Evolutionary conservation across 2,888 invertebrate genomes (phyloP), one percentile per base, ranked within the genome.

Genomic region (Papilio elwesi): DNA sequence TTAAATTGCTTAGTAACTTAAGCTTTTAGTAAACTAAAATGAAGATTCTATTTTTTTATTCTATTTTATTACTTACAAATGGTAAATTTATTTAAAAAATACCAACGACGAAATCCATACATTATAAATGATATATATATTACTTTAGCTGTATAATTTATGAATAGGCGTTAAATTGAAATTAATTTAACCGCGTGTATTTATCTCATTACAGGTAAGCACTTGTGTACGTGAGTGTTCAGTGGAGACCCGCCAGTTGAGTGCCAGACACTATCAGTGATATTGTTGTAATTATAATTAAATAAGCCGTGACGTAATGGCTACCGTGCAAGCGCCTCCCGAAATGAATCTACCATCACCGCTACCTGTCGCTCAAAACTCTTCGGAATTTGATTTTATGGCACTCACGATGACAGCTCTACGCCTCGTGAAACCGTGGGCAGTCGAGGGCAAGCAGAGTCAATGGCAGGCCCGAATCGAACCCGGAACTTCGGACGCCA

Each of bases 361-460:
- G 47, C 80, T 91, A 36, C 83, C 89, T 0, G 86, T 85, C 62
- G 83, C 82, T 49, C 87, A 91, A 77, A 89, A 90, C 16, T 83
- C 88, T 49, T 83, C 82, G 62, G 90, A 91, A 47, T 81, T 94
- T 72, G 90, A 91, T 77, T 79, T 92, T 52, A 80, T 94, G 81
- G 90, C 94, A 38, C 78, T 94, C 0, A 92, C 94, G 5, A 90
- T 94, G 91, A 91, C 94, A 7, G 94, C 94, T 7, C 85, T 94
- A 26, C 90, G 92, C 8, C 84, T 94, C 38, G 90, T 91, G 53
- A 92, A 85, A 80, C 93, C 93, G 0, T 93, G 92, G 92, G 75
- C 90, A 9, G 86, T 87, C 68, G 87, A 88, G 62, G 70, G 82
- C 70, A 86, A 87, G 65, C 65, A 84, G 11, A 80, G 16, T 38